Base-by-base conservation (phyloP, 1,140 invertebrate genomes). In the Littorina saxatilis region DNA sequence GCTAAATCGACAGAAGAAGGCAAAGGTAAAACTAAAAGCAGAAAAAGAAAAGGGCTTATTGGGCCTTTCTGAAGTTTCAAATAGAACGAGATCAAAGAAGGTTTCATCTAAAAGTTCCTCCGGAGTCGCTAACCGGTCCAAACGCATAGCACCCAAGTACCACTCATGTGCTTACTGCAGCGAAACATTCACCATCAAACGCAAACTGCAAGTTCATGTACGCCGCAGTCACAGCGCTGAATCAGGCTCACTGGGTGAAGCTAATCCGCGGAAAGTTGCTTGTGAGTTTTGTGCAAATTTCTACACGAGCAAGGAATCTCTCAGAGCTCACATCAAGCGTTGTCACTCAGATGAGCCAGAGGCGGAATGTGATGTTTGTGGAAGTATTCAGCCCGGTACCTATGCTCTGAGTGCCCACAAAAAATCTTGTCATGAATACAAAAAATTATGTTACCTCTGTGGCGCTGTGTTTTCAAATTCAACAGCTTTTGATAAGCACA, bases 271-370 rank as follows among this genome's bases (percentile, higher is more conserved):
- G 35, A 68, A 17, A 32, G 9, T 68, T 20, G 39, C 35, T 23
- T 68, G 66, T 20, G 66, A 68, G 37, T 68, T 68, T 23, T 68
- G 66, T 68, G 66, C 66, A 39, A 11, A 68, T 15, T 7, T 40
- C 35, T 68, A 39, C 27, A 39, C 4, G 13, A 39, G 20, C 66
- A 68, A 35, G 35, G 37, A 68, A 1, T 68, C 66, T 5, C 35
- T 68, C 32, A 68, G 23, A 40, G 66, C 66, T 35, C 66, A 68
- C 66, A 68, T 68, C 17, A 68, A 20, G 66, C 66, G 66, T 2
- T 39, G 39, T 7, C 66, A 68, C 66, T 68, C 66, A 39, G 66
- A 35, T 20, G 66, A 68, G 39, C 1, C 1, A 27, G 11, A 32
- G 5, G 23, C 39, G 66, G 66, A 68, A 35, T 68, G 66, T 39